Percentiles rank a stretch among this genome's conserved stretches.
Evolutionary conservation across 2,888 invertebrate genomes (phyloP).

Genomic region (Apodemia zela): DNA sequence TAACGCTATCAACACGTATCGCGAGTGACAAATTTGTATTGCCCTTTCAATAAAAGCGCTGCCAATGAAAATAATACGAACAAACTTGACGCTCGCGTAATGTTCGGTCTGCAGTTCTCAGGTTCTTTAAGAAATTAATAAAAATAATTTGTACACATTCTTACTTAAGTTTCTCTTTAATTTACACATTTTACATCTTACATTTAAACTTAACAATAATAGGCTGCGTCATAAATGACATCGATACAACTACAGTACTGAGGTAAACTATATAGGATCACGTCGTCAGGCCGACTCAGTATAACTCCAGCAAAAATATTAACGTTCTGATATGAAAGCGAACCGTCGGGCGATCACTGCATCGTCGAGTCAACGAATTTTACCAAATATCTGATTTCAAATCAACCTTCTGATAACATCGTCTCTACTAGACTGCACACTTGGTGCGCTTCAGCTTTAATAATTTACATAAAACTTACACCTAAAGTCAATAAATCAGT

Average conservation of each 20-base stretch:
- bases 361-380: slow-evolving; percentile 27
- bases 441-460: slow-evolving; percentile 28
- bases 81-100: slow-evolving; percentile 42
- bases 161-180: slow-evolving; percentile 48
- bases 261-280: slow-evolving; percentile 77
- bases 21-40: slow-evolving; percentile 42
- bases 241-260: slow-evolving; percentile 71
- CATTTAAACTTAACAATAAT: slow-evolving; percentile 73
- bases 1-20: slow-evolving; percentile 33
- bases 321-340: slow-evolving; percentile 58
- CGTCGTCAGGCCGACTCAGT: slow-evolving; percentile 48
- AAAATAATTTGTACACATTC: slow-evolving; percentile 70
- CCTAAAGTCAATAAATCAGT: slow-evolving; percentile 14
- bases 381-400: slow-evolving; percentile 3
- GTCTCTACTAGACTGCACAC: slow-evolving; percentile 44
- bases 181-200: slow-evolving; percentile 72
- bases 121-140: slow-evolving; percentile 37
- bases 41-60: slow-evolving; percentile 46
- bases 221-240: slow-evolving; percentile 77
- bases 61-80: slow-evolving; percentile 44
- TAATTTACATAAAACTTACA: slow-evolving; percentile 18
- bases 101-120: slow-evolving; percentile 23
- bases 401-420: slow-evolving; percentile 27
- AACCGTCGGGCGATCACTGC: slow-evolving; percentile 40
- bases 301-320: slow-evolving; percentile 55